Evolutionary conservation across 2,888 invertebrate species (phyloP).

Genomic region (Drosophila mercatorum): DNA sequence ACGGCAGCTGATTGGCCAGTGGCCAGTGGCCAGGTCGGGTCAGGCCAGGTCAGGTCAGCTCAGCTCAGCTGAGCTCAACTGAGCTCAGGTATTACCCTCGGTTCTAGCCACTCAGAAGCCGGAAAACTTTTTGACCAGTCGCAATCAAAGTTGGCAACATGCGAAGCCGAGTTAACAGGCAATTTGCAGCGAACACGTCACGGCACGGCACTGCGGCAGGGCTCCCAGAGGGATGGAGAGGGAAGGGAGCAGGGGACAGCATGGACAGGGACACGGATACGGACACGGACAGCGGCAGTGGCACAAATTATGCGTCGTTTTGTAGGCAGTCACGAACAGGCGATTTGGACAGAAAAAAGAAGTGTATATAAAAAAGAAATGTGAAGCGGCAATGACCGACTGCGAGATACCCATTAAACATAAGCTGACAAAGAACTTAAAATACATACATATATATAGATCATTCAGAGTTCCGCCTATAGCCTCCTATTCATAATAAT

Average conservation of each 20-base stretch:
- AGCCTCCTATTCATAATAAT: too few relatives aligned
- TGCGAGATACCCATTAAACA: not conserved
- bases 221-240: slow-evolving; percentile 17
- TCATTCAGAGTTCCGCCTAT: too few relatives aligned
- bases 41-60: slow-evolving; percentile 15
- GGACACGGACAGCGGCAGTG: slow-evolving; percentile 62
- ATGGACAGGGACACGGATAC: slow-evolving; percentile 6
- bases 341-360: slow-evolving; percentile 53
- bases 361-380: not conserved
- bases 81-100: not conserved
- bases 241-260: not conserved
- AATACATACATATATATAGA: not conserved
- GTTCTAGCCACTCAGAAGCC: slow-evolving; percentile 34
- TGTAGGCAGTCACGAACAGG: slow-evolving; percentile 72
- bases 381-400: not conserved
- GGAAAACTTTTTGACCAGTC: slow-evolving; percentile 78
- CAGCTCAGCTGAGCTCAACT: too few relatives aligned
- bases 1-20: slow-evolving; percentile 22
- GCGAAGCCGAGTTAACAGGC: slow-evolving; percentile 42
- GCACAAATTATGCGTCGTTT: slow-evolving; percentile 80
- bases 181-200: slow-evolving; percentile 68
- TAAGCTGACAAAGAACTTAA: too few relatives aligned
- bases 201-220: slow-evolving; percentile 69
- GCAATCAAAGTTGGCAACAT: slow-evolving; percentile 69
- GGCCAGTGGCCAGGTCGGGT: too few relatives aligned